A percentile compares a stretch with the other conserved stretches of the same genome.
phyloP scores from a whole-genome alignment of 2,113 vertebrate genomes.

The Myxocyprinus asiaticus region DNA sequence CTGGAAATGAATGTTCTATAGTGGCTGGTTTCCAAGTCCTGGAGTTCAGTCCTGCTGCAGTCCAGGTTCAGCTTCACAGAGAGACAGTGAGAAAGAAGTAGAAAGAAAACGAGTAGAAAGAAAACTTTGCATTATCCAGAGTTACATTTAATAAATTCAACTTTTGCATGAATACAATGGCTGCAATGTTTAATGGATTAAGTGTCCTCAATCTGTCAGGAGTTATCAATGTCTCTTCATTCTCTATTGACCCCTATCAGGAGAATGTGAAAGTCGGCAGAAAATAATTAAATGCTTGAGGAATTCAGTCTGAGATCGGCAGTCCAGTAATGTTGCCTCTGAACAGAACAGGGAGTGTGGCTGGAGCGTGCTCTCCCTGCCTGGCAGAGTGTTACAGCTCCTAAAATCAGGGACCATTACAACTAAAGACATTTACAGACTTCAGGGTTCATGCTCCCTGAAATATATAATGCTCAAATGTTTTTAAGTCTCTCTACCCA shows the following conservation, averaged over 20 bases:
- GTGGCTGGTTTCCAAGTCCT: conserved; percentile 50
- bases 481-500: conserved; percentile 63
- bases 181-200: no score
- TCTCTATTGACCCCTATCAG: no score
- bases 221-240: no score
- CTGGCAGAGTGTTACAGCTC: not conserved
- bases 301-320: not conserved
- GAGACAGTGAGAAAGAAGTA: not conserved
- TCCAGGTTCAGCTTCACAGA: conserved; percentile 20
- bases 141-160: no score
- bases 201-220: no score
- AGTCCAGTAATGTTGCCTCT: conserved; percentile 49
- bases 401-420: conserved; percentile 48
- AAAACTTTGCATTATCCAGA: no score
- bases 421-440: conserved; percentile 48
- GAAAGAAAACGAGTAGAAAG: not conserved
- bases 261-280: not conserved
- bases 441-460: conserved; percentile 56
- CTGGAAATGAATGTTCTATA: conserved; percentile 45
- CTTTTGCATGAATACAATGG: no score
- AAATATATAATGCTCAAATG: conserved; percentile 64
- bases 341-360: conserved; percentile 41
- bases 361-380: conserved; percentile 9
- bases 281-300: not conserved
- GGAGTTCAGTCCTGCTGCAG: no score